Base-by-base conservation (phyloP, 2,797 vertebrate species). In the Fratercula arctica region DNA sequence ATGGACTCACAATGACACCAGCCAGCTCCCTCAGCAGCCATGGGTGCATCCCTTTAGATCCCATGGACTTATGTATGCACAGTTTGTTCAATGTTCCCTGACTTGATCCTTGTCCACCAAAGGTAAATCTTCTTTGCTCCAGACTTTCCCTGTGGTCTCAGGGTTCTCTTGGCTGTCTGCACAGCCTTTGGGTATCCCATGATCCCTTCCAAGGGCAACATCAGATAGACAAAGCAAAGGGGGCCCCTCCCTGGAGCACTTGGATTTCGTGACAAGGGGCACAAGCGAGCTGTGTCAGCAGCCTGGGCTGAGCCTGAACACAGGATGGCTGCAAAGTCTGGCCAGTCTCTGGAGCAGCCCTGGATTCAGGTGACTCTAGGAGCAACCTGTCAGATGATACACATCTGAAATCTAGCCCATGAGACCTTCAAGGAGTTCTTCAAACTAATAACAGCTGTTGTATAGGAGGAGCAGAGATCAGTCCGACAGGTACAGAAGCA, bases 11-110 rank as follows among this genome's bases (percentile, higher is more conserved):
- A 41, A 2, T 56, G 35, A 37, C 18, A 24, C 4, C 46, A 63
- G 33, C 35, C 46, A 57, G 41, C 19, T 63, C 39, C 53, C 29
- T 59, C 67, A 86, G 33, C 48, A 83, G 21, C 25, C 15, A 8
- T 14, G 11, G 16, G 2, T 13, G 3, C 17, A n/a, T 56, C 54
- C 20, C 0, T 0, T 39, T 39, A 74, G 15, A 16, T 61, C 28
- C 25, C n/a, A 59, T 3, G 21, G 28, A 26, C 28, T 56, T 48
- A 53, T 0, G 0, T 14, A 72, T 2, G 6, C 37, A 7, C n/a
- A 25, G 10, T 50, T 63, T 72, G 5, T 75, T 76, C 35, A 17
- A 0, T 17, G 18, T 73, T 91, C 35, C 45, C 48, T 19, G 21
- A 28, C 16, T 13, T 50, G 39, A 46, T 64, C 28, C 25, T 63